Evolutionary conservation across 2,888 invertebrate species (phyloP), one percentile per base, ranked within the genome.

Genomic region (Cataglyphis cursor): DNA sequence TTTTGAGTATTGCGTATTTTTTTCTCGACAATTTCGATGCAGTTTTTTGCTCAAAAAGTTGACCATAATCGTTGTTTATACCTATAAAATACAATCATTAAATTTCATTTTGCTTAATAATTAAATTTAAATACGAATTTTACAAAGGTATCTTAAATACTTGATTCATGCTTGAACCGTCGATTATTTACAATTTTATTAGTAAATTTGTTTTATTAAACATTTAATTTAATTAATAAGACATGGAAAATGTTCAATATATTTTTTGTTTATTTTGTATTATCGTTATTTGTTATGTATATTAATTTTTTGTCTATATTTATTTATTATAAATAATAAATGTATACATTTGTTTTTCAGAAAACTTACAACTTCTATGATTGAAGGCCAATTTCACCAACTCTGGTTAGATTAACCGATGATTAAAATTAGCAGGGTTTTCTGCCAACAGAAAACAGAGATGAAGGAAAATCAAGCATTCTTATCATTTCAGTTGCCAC

Each of bases 281-380:
- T n/a, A 51, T 51, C 8, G 8, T 51, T 51, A 51, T 51, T 51
- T 51, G n/a, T 51, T 35, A 35, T 51, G n/a, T 51, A 8, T 48
- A 48, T n/a, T 44, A 44, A 48, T 48, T n/a, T n/a, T 8, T 51
- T 51, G 31, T 41, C 24, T 72, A 54, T 38, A 54, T 38, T 72
- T 72, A 21, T 57, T 6, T 10, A 6, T 44, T 28, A 38, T 18
- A 59, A n/a, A 51, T 12, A 31, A 5, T 1, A 1, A 61, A n/a
- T 0, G 18, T 64, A 35, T 9, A 57, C 5, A 51, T 18, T 12
- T n/a, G 5, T 31, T 66, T 41, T 9, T 66, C n/a, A 66, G 41
- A 70, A 70, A 38, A 35, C 44, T 3, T 3, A 21, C 18, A 21
- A 76, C 38, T 51, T 66, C 10, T 38, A 9, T 5, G 41, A 41